Percentiles rank a stretch among this genome's conserved stretches.
These are phyloP conservation scores for Plectropomus leopardus DNA, from an alignment of 2,113 vertebrate genomes.

Conservation along the genomic window DNA sequence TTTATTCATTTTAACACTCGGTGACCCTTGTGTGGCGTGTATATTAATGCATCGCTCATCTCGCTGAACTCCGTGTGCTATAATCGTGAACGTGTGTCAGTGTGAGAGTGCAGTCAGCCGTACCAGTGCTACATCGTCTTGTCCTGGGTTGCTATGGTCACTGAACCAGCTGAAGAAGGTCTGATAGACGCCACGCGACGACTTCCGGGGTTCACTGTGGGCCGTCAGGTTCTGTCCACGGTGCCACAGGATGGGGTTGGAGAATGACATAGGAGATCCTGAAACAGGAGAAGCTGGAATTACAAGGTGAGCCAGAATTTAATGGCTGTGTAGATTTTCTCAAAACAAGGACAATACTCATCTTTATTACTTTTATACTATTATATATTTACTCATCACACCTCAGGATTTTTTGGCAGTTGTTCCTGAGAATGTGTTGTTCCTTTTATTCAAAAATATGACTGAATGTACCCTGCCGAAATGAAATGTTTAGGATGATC, in stretches of 20 bases:
- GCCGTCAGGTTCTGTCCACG: slow-evolving; percentile 85
- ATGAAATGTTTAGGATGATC: background rate
- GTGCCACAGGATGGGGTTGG: slow-evolving; percentile 87
- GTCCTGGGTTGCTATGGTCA: slow-evolving; percentile 85
- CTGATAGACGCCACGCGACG: slow-evolving; percentile 81
- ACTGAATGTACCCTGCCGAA: background rate
- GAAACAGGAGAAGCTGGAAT: slow-evolving; percentile 10
- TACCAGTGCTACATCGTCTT: slow-evolving; percentile 88
- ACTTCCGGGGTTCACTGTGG: slow-evolving; percentile 80
- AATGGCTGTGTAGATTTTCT: background rate
- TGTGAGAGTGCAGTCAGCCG: background rate
- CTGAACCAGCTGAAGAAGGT: slow-evolving; percentile 89
- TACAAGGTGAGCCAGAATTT: background rate
- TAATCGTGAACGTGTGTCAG: background rate
- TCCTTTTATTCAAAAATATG: background rate
- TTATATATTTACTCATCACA: background rate
- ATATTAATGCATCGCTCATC: background rate
- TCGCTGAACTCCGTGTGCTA: background rate
- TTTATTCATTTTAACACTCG: too few species aligned
- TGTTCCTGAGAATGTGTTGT: background rate
- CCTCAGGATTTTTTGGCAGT: background rate
- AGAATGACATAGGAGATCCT: slow-evolving; percentile 85
- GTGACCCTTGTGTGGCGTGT: too few species aligned
- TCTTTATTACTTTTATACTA: background rate
- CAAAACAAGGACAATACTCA: background rate